Base-by-base conservation (phyloP, 1,140 invertebrate genomes). In the Lordiphosa mommai region DNA sequence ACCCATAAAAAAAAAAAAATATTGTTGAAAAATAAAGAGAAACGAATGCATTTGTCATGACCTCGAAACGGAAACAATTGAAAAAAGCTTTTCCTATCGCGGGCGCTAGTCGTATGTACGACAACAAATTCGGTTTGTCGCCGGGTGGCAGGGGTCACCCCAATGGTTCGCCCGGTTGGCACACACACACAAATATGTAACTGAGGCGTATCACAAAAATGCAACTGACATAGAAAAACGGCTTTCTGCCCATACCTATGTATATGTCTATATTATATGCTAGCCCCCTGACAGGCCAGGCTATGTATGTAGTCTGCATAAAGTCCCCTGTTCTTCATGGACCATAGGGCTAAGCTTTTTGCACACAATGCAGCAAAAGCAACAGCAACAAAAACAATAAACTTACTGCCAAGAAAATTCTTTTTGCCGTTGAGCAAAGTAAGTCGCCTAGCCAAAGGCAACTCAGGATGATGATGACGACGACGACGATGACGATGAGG, bases 11-110 rank as follows among this genome's bases (percentile, higher is more conserved):
- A 61, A 61, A 53, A 34, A 32, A 47, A 47, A 47, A 32, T 17
- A 46, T 32, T 47, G 23, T 7, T 32, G 44, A 43, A 59, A 64
- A 68, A 69, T 77, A 77, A 77, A 77, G 73, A 68, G 76, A 65
- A 69, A 65, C 58, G 66, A 80, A 82, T 80, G 76, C 76, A 80
- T 80, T 84, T 80, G 76, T 82, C 76, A 82, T 80, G 76, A 80
- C 76, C 76, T 76, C 76, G 76, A 80, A 80, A 80, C 66, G 76
- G 76, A 80, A 80, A 80, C 76, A 80, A 80, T 80, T 80, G 76
- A 80, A 80, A 80, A 80, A 82, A 80, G 76, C 76, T 80, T 69
- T 80, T 82, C 66, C 76, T 82, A 80, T 80, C 65, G 76, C 76
- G 71, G 4, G 56, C 47, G 68, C 40, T 68, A 30, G 52, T 23